Percentiles rank a stretch among this genome's conserved stretches.
Evolutionary conservation across 2,888 invertebrate genomes (phyloP).

Genomic region (Synanthedon tipuliformis): DNA sequence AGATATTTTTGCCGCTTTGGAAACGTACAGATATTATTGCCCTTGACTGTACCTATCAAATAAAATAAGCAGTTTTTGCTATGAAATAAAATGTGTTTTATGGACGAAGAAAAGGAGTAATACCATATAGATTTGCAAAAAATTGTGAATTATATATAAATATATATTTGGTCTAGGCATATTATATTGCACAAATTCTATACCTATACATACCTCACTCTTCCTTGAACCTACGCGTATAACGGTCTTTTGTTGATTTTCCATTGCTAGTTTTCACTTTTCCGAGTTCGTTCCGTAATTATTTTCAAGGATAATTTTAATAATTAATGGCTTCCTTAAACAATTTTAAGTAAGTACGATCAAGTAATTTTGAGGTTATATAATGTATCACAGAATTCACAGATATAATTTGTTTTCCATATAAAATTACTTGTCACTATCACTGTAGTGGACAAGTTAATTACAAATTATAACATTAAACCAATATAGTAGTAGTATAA

Average conservation of each 20-base stretch:
- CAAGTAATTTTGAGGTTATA: constrained; percentile 20
- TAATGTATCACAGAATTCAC: constrained; percentile 8
- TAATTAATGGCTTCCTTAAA: neutral
- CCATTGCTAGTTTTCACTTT: constrained; percentile 34
- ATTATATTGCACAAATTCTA: too few relatives aligned
- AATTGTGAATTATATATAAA: too few relatives aligned
- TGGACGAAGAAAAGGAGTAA: too few relatives aligned
- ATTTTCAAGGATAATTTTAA: neutral
- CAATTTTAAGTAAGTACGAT: neutral
- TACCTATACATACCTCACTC: constrained; percentile 75
- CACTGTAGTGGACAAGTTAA: constrained; percentile 61
- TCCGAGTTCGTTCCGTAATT: neutral
- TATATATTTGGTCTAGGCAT: too few relatives aligned
- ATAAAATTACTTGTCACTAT: constrained; percentile 48
- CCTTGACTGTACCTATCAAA: too few relatives aligned
- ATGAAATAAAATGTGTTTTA: too few relatives aligned
- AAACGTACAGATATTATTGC: too few relatives aligned
- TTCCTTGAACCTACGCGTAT: constrained; percentile 86
- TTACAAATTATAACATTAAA: neutral
- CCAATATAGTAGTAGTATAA: neutral
- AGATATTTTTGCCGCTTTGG: too few relatives aligned
- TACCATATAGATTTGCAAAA: too few relatives aligned
- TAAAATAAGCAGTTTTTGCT: too few relatives aligned
- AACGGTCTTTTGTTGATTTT: constrained; percentile 53
- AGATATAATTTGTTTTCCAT: neutral